A percentile compares a stretch with the other conserved stretches of the same genome.
These are phyloP conservation scores for Prenolepis imparis DNA, from an alignment of 2,888 invertebrate genomes.

Conservation along the genomic window DNA sequence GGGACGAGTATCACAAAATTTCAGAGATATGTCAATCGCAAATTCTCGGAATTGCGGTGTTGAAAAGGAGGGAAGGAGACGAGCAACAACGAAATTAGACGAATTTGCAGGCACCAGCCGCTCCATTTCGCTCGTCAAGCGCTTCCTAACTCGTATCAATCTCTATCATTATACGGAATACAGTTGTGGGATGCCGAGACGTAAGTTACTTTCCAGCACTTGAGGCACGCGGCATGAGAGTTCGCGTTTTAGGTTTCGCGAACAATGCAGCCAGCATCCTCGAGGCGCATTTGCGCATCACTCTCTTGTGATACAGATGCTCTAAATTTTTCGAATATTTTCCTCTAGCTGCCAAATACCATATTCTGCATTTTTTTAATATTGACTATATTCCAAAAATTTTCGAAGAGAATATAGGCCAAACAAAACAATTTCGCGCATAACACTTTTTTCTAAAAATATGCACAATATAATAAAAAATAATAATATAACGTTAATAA, in stretches of 20 bases:
- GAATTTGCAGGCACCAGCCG: slow-evolving; percentile 47
- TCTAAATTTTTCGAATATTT: slow-evolving; percentile 29
- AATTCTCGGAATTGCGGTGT: neutral
- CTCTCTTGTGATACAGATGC: neutral
- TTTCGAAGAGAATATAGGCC: neutral
- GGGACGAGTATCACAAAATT: neutral
- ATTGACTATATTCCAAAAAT: slow-evolving; percentile 7
- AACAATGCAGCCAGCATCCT: slow-evolving; percentile 30
- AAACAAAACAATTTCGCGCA: neutral
- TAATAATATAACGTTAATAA: neutral
- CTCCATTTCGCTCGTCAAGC: slow-evolving; percentile 56
- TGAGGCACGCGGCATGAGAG: slow-evolving; percentile 2
- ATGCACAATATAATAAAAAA: neutral
- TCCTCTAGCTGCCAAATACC: neutral
- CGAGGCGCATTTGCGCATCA: slow-evolving; percentile 25
- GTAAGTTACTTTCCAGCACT: slow-evolving; percentile 29
- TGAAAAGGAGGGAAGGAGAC: slow-evolving; percentile 53
- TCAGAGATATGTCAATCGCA: neutral
- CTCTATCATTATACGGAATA: slow-evolving; percentile 69
- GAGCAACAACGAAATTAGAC: slow-evolving; percentile 69
- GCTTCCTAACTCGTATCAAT: slow-evolving; percentile 76
- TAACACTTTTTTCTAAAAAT: neutral
- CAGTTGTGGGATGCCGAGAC: slow-evolving; percentile 1
- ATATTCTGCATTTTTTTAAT: slow-evolving; percentile 19
- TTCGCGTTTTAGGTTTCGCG: slow-evolving; percentile 41